Conservation (phyloP, 2,797 vertebrate genomes). For the Rhinella marina region DNA sequence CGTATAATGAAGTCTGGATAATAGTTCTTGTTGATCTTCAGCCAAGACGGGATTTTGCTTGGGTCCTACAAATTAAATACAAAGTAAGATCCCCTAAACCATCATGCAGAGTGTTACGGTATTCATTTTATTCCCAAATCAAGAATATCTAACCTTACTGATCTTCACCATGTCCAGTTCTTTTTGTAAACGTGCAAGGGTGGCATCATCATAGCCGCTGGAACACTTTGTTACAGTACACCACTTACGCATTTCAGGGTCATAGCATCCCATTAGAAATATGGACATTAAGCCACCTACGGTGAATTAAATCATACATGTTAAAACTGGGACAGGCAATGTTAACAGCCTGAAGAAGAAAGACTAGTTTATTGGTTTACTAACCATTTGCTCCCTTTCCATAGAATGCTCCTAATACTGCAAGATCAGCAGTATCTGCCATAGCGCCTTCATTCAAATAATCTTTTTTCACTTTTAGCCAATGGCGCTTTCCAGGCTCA, state of each 20-base stretch:
- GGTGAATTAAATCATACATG: constrained; percentile 13
- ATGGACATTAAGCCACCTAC: constrained; percentile 98
- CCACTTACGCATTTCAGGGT: constrained; percentile 90
- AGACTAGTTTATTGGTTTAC: constrained; percentile 23
- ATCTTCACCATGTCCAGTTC: constrained; percentile 97
- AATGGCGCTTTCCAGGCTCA: constrained; percentile 96
- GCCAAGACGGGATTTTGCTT: constrained; percentile 92
- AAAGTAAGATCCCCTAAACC: neutral
- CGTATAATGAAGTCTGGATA: constrained; percentile 96
- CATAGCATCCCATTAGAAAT: constrained; percentile 97
- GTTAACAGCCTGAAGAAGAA: neutral
- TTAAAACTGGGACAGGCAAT: constrained; percentile 39
- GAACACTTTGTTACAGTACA: constrained; percentile 98
- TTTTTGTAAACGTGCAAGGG: constrained; percentile 88
- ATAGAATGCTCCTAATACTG: constrained; percentile 96
- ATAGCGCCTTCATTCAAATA: constrained; percentile 96
- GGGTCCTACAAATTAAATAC: constrained; percentile 81
- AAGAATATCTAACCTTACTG: constrained; percentile 85
- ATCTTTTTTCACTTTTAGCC: constrained; percentile 99
- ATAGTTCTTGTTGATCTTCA: constrained; percentile 98
- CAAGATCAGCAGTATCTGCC: constrained; percentile 96
- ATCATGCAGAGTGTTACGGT: neutral
- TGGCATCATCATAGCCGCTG: constrained; percentile 93
- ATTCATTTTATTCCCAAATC: neutral
- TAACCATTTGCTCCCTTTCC: constrained; percentile 95